Conservation (phyloP, 2,797 vertebrate species). For the Sebastes taczanowskii region DNA sequence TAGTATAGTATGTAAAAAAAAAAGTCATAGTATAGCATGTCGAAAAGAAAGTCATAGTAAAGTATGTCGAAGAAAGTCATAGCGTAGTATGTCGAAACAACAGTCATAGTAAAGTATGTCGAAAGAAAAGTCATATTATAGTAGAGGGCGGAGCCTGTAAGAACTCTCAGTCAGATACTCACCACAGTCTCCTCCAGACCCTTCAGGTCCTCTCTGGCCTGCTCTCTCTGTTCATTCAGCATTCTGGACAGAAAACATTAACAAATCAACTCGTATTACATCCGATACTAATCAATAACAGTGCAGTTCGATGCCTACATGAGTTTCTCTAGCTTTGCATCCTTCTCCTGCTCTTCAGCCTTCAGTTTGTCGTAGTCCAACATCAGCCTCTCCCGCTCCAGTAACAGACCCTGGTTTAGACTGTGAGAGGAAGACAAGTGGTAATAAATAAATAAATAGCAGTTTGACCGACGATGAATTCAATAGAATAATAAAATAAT, state of each 20-base stretch:
- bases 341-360: conserved; percentile 89
- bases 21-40: too few relatives aligned
- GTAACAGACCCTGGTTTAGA: conserved; percentile 89
- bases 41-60: too few relatives aligned
- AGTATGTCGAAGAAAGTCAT: too few relatives aligned
- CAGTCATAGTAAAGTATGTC: too few relatives aligned
- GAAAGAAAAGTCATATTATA: too few relatives aligned
- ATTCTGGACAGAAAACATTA: conserved; percentile 67
- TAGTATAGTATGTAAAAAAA: too few relatives aligned
- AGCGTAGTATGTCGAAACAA: too few relatives aligned
- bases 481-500: background rate
- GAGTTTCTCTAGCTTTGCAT: conserved; percentile 87
- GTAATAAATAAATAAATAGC: background rate
- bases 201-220: conserved; percentile 90
- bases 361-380: conserved; percentile 90
- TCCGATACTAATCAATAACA: background rate
- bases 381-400: conserved; percentile 88
- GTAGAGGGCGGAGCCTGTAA: too few relatives aligned
- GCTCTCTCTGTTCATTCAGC: conserved; percentile 89
- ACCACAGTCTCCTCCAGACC: conserved; percentile 95
- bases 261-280: too few relatives aligned
- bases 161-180: conserved; percentile 51
- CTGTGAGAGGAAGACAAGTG: conserved; percentile 59
- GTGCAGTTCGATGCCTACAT: conserved; percentile 70
- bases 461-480: too few relatives aligned